Conservation (phyloP, 1,140 invertebrate genomes). For the Bombus waltoni region DNA sequence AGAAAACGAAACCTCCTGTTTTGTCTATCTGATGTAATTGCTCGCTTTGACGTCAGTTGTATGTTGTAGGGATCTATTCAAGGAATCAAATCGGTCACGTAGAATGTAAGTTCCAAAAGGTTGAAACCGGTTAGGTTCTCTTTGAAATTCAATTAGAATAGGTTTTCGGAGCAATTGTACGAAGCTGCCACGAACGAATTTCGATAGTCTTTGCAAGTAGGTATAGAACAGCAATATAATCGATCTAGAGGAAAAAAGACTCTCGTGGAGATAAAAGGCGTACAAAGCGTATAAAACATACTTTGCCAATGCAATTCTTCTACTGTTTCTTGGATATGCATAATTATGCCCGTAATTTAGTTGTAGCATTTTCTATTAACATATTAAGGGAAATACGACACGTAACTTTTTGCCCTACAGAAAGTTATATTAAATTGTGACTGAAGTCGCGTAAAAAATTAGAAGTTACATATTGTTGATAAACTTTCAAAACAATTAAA, state of each 20-base stretch:
- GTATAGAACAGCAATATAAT: not conserved
- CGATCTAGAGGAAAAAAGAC: not conserved
- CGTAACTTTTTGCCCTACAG: too few relatives aligned
- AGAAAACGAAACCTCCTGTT: not conserved
- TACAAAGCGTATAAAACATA: too few relatives aligned
- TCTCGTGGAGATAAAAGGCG: not conserved
- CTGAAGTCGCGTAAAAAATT: too few relatives aligned
- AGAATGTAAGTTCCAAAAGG: conserved; percentile 17
- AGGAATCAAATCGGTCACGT: not conserved
- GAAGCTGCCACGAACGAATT: not conserved
- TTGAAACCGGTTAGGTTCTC: not conserved
- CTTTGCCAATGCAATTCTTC: too few relatives aligned
- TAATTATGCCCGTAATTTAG: too few relatives aligned
- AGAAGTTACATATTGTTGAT: too few relatives aligned
- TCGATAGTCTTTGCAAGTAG: not conserved
- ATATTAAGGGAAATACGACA: too few relatives aligned
- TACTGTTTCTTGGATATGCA: too few relatives aligned
- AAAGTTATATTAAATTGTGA: too few relatives aligned
- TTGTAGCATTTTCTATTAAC: too few relatives aligned
- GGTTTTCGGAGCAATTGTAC: not conserved
- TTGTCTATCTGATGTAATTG: not conserved
- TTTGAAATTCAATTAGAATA: not conserved
- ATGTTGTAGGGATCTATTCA: not conserved
- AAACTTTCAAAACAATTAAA: too few relatives aligned
- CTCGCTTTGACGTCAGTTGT: not conserved